A percentile compares a stretch with the other conserved stretches of the same genome.
These are phyloP conservation scores for Ostrea edulis DNA, from an alignment of 1,140 invertebrate species.

Conservation along the genomic window DNA sequence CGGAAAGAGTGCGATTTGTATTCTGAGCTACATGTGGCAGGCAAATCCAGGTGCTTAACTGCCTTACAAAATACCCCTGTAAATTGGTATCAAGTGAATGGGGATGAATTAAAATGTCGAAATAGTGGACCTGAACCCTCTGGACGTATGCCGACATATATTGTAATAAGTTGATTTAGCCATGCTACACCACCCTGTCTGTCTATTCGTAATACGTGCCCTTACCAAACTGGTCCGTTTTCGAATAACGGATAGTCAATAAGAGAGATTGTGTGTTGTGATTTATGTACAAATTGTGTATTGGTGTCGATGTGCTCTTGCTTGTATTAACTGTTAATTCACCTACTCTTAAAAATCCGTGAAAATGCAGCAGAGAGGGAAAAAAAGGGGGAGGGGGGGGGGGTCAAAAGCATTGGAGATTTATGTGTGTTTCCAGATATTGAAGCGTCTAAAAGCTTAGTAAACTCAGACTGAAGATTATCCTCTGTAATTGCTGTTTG, in stretches of 20 bases:
- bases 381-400: too few relatives aligned
- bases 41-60: too few relatives aligned
- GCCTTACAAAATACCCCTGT: too few relatives aligned
- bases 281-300: neutral
- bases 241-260: neutral
- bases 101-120: too few relatives aligned
- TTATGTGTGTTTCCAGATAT: too few relatives aligned
- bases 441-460: too few relatives aligned
- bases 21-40: neutral
- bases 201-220: neutral
- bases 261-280: neutral
- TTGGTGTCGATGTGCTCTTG: neutral
- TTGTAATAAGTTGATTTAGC: neutral
- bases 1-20: neutral
- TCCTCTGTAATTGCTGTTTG: too few relatives aligned
- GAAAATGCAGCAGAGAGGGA: neutral
- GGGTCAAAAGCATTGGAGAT: neutral
- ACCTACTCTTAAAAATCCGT: neutral
- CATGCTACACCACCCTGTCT: conserved; percentile 15
- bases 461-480: too few relatives aligned
- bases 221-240: neutral
- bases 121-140: too few relatives aligned
- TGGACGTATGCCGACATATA: neutral
- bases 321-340: conserved; percentile 3
- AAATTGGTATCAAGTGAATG: too few relatives aligned